A percentile compares a stretch with the other conserved stretches of the same genome.
Evolutionary conservation across 2,888 invertebrate species (phyloP).

Genomic region (Torymus aiolomorphi): DNA sequence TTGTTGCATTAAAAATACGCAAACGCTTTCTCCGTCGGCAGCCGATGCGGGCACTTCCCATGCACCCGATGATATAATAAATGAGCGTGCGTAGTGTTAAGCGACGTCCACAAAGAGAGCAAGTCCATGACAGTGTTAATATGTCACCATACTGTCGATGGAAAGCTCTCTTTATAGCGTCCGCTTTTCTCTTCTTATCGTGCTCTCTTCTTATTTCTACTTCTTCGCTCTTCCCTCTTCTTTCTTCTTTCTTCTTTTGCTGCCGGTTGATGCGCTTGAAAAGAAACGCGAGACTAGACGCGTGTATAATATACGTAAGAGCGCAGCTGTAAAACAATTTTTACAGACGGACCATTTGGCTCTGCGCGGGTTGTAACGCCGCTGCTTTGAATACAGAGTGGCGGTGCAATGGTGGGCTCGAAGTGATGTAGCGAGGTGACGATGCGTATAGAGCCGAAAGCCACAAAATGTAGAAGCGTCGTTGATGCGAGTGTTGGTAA

Average conservation of each 20-base stretch:
- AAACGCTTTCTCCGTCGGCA: too few species aligned
- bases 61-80: too few species aligned
- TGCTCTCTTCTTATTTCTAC: neutral
- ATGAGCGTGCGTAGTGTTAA: constrained; percentile 76
- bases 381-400: too few species aligned
- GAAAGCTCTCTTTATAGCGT: constrained; percentile 97
- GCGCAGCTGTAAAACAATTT: constrained; percentile 6
- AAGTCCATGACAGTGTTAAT: constrained; percentile 99
- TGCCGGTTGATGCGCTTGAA: neutral
- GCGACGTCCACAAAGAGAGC: constrained; percentile 98
- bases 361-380: neutral
- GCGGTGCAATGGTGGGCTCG: too few species aligned
- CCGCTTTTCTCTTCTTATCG: constrained; percentile 63
- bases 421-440: too few species aligned
- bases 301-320: too few species aligned
- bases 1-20: too few species aligned
- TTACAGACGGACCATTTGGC: constrained; percentile 15
- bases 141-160: constrained; percentile 97
- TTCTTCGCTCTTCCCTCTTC: constrained; percentile 1
- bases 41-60: too few species aligned
- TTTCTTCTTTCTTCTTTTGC: neutral
- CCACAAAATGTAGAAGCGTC: too few species aligned
- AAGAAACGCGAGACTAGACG: neutral
- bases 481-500: too few species aligned
- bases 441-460: too few species aligned